Conservation (phyloP, 1,140 invertebrate species). For the Aporrectodea caliginosa region DNA sequence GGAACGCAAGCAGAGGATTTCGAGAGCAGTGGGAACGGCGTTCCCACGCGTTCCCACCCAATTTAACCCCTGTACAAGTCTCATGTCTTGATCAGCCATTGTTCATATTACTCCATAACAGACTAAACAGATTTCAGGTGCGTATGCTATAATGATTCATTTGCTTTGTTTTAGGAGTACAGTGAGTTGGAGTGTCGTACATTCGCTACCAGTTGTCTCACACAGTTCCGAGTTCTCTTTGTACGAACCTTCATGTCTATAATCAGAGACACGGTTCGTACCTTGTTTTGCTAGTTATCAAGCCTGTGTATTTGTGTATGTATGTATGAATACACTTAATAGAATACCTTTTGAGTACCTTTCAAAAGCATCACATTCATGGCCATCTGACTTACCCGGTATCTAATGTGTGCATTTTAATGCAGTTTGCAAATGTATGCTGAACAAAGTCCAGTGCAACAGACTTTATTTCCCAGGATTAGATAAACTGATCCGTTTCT, state of each 20-base stretch:
- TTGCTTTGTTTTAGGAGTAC: slow-evolving; percentile 13
- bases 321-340: neutral
- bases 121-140: too few species aligned
- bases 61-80: too few species aligned
- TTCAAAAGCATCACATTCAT: neutral
- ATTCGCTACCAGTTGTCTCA: slow-evolving; percentile 66
- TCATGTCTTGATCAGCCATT: too few species aligned
- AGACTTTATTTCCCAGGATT: too few species aligned
- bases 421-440: neutral
- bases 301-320: neutral
- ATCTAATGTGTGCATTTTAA: neutral
- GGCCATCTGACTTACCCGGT: neutral
- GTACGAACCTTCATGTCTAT: slow-evolving; percentile 84
- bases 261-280: slow-evolving; percentile 70
- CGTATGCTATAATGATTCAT: neutral
- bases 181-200: slow-evolving; percentile 47
- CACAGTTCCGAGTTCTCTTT: slow-evolving; percentile 84
- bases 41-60: too few species aligned
- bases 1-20: too few species aligned
- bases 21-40: too few species aligned
- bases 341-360: neutral
- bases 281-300: neutral
- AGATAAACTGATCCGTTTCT: too few species aligned
- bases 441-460: too few species aligned
- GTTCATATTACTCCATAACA: too few species aligned